Percentiles rank a stretch among this genome's conserved stretches.
Evolutionary conservation across 2,888 invertebrate genomes (phyloP).

Genomic region (Sminthurinus aureus): DNA sequence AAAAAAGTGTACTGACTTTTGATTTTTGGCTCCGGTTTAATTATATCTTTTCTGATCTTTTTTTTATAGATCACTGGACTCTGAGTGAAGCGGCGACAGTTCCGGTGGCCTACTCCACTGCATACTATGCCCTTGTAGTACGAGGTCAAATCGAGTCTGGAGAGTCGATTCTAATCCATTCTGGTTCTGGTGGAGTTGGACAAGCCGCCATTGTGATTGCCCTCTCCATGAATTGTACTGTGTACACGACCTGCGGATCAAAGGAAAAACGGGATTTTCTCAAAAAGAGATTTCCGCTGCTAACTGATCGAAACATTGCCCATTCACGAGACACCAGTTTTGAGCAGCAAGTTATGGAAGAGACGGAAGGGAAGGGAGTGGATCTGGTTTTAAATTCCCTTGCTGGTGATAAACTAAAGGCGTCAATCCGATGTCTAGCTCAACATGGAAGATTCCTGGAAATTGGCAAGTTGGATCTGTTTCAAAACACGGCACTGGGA

Average conservation of each 20-base stretch:
- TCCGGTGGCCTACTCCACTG: slow-evolving; percentile 72
- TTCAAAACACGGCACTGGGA: slow-evolving; percentile 87
- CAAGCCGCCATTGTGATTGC: slow-evolving; percentile 97
- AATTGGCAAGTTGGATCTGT: slow-evolving; percentile 97
- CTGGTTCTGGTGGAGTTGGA: slow-evolving; percentile 95
- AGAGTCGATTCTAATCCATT: slow-evolving; percentile 89
- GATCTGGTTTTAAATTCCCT: slow-evolving; percentile 95
- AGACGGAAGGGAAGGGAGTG: slow-evolving; percentile 89
- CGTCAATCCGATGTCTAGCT: slow-evolving; percentile 91
- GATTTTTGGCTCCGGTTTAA: too few species aligned
- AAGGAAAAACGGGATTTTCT: slow-evolving; percentile 87
- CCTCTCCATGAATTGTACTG: slow-evolving; percentile 84
- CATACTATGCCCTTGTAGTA: slow-evolving; percentile 76
- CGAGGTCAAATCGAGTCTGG: too few species aligned
- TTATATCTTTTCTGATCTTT: too few species aligned
- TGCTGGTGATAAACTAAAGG: slow-evolving; percentile 92
- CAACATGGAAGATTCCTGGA: slow-evolving; percentile 94
- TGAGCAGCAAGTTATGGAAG: slow-evolving; percentile 84
- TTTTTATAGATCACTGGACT: too few species aligned
- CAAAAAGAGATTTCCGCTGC: slow-evolving; percentile 81
- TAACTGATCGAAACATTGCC: slow-evolving; percentile 79
- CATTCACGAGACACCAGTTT: slow-evolving; percentile 95
- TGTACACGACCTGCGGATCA: slow-evolving; percentile 91
- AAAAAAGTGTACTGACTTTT: too few species aligned
- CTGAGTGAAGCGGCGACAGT: slow-evolving; percentile 73